These are phyloP conservation scores for Rhinoderma darwinii DNA, from an alignment of 2,113 vertebrate genomes.

Conservation along the genomic window DNA sequence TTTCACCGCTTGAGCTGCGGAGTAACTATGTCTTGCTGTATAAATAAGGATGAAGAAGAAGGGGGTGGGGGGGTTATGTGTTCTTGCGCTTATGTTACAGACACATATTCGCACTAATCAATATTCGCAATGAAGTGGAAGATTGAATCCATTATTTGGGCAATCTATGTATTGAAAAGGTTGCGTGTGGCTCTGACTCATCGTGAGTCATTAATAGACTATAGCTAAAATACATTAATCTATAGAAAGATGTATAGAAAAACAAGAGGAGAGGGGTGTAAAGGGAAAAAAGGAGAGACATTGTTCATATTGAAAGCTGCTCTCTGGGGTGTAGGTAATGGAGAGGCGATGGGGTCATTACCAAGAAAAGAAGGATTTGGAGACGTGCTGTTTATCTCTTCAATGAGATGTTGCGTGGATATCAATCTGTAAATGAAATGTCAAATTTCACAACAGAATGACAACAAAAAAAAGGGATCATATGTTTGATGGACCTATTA, in stretches of 20 bases:
- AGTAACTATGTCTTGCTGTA: background rate
- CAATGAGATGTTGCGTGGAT: background rate
- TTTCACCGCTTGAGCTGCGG: background rate
- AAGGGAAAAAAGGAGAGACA: background rate
- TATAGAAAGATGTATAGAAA: background rate
- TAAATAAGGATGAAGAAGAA: background rate
- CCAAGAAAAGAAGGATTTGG: background rate
- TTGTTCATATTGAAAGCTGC: background rate
- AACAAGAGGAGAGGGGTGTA: background rate
- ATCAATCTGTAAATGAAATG: background rate
- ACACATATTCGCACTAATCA: slow-evolving; percentile 10
- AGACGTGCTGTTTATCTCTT: background rate
- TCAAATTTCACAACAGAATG: background rate
- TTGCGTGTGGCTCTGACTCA: background rate
- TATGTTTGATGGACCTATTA: too few species aligned
- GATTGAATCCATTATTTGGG: background rate
- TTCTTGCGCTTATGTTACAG: background rate
- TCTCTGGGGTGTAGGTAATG: too few species aligned
- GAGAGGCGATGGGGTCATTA: background rate
- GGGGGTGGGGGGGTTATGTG: background rate
- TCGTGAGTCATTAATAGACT: background rate
- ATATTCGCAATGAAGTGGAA: background rate
- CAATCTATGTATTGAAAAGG: background rate
- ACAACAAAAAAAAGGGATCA: background rate
- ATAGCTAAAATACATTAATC: too few species aligned